Evolutionary conservation across 2,888 invertebrate genomes (phyloP), one percentile per base, ranked within the genome.

Genomic region (Syrphus vitripennis): DNA sequence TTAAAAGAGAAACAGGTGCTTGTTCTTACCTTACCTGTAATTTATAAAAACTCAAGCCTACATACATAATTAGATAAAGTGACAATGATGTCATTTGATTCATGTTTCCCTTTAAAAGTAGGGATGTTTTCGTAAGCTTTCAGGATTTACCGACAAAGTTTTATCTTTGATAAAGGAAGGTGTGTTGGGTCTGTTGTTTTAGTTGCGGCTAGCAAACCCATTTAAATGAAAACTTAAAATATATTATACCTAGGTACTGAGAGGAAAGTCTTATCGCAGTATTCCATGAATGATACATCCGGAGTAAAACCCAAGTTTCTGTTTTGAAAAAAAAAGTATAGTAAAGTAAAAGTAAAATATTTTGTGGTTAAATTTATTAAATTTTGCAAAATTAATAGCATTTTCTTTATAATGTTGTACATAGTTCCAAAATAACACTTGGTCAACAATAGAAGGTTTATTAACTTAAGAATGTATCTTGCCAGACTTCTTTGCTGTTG

Each of bases 61-160:
- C 4, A 10, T 29, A 16, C 59, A 12, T 24, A 69, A 67, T 31
- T 42, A 50, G 67, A 34, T 67, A 31, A 50, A 53, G 63, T 57
- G 80, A 63, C 26, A 26, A 80, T 84, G 84, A 84, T 76, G 72
- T 84, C 84, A 84, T 80, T 84, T 84, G 84, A 80, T 84, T 71
- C 80, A 80, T 72, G 69, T 45, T 24, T 40, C 21, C 9, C 34
- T 48, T 14, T 45, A 19, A 40, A 7, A n/a, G n/a, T 14, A 7
- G 50, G 24, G 29, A 16, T 2, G 42, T 16, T 53, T 45, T 57
- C 31, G 61, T 29, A 71, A 45, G 70, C 29, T 26, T 12, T n/a
- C 12, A 48, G 21, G 40, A 45, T 69, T 59, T 37, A n/a, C 10
- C 55, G n/a, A 37, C 42, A 42, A 42, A 63, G 34, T 65, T 24